Evolutionary conservation across 2,888 invertebrate species (phyloP).

Genomic region (Hypena proboscidalis): DNA sequence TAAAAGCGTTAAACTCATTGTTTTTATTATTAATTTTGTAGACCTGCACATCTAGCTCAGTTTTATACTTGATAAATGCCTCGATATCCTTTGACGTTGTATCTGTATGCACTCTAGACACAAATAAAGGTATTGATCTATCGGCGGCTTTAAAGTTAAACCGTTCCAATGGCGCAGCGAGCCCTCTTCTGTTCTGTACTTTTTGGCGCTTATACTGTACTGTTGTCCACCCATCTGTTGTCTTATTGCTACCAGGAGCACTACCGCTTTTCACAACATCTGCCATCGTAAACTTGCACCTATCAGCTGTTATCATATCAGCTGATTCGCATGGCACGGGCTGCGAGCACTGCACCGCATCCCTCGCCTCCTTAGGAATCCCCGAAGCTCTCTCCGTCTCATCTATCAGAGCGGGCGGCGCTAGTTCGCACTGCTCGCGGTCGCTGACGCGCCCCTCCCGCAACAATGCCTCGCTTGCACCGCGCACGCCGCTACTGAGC

Average conservation of each 20-base stretch:
- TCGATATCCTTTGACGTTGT: neutral
- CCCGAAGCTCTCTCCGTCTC: too few species aligned
- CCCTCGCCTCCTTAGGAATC: neutral
- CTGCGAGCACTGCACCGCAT: neutral
- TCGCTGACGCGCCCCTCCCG: too few species aligned
- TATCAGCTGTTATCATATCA: neutral
- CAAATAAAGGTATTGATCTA: neutral
- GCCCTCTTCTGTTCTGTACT: neutral
- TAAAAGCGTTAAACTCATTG: conserved; percentile 2
- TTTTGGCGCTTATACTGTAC: neutral
- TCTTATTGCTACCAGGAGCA: neutral
- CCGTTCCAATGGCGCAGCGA: neutral
- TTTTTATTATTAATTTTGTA: neutral
- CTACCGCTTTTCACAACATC: neutral
- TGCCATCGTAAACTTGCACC: neutral
- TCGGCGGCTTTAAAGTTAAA: conserved; percentile 1
- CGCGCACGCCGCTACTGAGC: too few species aligned
- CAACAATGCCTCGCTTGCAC: too few species aligned
- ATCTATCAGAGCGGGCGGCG: too few species aligned
- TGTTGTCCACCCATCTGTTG: neutral
- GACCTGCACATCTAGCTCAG: too few species aligned
- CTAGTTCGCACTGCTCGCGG: too few species aligned
- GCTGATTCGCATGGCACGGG: too few species aligned
- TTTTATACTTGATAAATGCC: too few species aligned
- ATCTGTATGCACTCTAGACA: neutral